Evolutionary conservation across 2,113 vertebrate genomes (phyloP), one percentile per base, ranked within the genome.

Genomic region (Caranx ignobilis): DNA sequence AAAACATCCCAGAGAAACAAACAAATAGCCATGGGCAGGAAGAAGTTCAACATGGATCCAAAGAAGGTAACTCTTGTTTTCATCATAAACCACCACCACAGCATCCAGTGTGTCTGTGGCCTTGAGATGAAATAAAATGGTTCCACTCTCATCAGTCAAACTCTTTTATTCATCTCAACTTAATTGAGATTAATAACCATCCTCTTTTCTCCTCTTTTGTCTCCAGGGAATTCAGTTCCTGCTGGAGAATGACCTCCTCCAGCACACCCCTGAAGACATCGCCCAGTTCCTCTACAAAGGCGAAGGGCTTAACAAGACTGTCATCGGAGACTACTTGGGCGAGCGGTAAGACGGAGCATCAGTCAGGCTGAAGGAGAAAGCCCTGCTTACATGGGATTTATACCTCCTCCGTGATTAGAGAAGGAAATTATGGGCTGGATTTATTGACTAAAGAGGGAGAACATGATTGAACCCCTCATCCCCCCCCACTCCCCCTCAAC

Each of bases 1-100:
- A 99, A 99, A 96, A 96, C 97, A 0, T 95, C 96, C 21, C 97
- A 99, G 93, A 96, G 97, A 88, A 99, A 98, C 90, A 99, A 99
- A 85, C 98, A 99, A 87, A 96, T 99, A 71, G 97, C 98, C 31
- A 98, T 99, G 96, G 98, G 98, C 72, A 96, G 98, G 88, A 99
- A 99, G 93, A 99, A 99, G 85, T 99, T 99, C 94, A 99, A 99
- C 92, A 99, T 99, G 98, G 98, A 99, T 80, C 98, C 98, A 71
- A 99, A 99, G 89, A 99, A 99, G 97, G 98, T 99, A 90, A 90
- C 21, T 74, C 8, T 12, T 45, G 12, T 69, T 41, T 73, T 61
- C 54, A n/a, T 18, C 26, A 9, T 50, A 60, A 70, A 63, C 11
- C 37, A 48, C 11, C 37, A 48, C 10, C 32, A 10, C 19, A 32